Conservation (phyloP, 2,113 vertebrate species). For the Phyllostomus hastatus region DNA sequence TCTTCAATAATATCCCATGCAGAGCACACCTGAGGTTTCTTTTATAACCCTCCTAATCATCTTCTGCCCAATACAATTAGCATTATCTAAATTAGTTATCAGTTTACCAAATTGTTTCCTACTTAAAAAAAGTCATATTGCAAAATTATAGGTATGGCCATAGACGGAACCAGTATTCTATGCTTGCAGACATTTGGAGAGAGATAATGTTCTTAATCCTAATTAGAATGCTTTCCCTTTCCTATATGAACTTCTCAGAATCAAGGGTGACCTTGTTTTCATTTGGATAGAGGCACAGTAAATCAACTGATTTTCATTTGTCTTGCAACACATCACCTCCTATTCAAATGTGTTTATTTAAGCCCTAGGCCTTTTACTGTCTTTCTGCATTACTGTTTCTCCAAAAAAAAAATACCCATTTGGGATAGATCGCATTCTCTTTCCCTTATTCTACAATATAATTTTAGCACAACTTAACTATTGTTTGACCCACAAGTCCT, state of each 20-base stretch:
- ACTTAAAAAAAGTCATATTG: constrained; percentile 79
- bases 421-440: constrained; percentile 29
- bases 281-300: constrained; percentile 75
- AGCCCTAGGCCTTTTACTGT: constrained; percentile 45
- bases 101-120: constrained; percentile 81
- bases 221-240: constrained; percentile 81
- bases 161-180: constrained; percentile 78
- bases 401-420: constrained; percentile 43
- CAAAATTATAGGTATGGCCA: constrained; percentile 85
- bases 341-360: constrained; percentile 63
- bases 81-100: constrained; percentile 89
- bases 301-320: constrained; percentile 81
- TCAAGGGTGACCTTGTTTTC: constrained; percentile 83
- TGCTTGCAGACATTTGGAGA: constrained; percentile 82
- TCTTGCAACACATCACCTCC: constrained; percentile 46
- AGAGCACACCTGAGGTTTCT: constrained; percentile 75
- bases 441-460: constrained; percentile 2
- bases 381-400: constrained; percentile 40
- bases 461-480: constrained; percentile 15
- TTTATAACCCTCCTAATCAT: constrained; percentile 83
- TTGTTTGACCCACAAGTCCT: neutral
- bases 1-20: constrained; percentile 65
- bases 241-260: constrained; percentile 77
- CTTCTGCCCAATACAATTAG: constrained; percentile 83
- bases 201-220: constrained; percentile 88